Percentiles rank a stretch among this genome's conserved stretches.
Conservation (phyloP, 2,888 invertebrate species). For the Abrostola tripartita region DNA sequence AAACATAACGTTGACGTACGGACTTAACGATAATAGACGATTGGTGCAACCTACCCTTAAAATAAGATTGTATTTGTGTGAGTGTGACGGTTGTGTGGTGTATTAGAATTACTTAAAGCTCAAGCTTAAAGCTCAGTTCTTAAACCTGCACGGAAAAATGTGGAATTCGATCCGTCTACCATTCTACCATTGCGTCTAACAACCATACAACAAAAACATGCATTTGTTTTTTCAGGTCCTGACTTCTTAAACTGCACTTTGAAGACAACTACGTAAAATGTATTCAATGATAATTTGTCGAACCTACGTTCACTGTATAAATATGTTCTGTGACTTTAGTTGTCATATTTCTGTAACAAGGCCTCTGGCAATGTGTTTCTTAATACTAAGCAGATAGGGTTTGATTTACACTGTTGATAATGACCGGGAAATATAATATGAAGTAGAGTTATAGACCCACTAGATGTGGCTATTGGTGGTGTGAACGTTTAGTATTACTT, state of each 20-base stretch:
- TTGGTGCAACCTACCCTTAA: too few relatives aligned
- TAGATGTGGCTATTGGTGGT: constrained; percentile 24
- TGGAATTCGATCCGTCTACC: too few relatives aligned
- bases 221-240: not conserved
- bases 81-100: too few relatives aligned
- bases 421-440: constrained; percentile 22
- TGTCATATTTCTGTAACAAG: constrained; percentile 24
- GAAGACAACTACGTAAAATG: not conserved
- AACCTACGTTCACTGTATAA: not conserved
- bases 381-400: constrained; percentile 33
- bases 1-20: too few relatives aligned
- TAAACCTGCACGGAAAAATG: too few relatives aligned
- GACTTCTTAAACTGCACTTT: not conserved
- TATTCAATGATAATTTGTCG: constrained; percentile 1
- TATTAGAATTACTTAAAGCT: too few relatives aligned
- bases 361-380: constrained; percentile 27
- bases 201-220: too few relatives aligned
- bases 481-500: not conserved
- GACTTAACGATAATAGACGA: too few relatives aligned
- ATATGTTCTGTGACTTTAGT: not conserved
- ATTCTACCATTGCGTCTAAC: too few relatives aligned
- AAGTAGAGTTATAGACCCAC: constrained; percentile 12
- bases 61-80: too few relatives aligned
- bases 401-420: constrained; percentile 43
- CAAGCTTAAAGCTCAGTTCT: too few relatives aligned